A percentile compares a stretch with the other conserved stretches of the same genome.
Evolutionary conservation across 2,113 vertebrate genomes (phyloP).

Genomic region (Prietella phreatophila): DNA sequence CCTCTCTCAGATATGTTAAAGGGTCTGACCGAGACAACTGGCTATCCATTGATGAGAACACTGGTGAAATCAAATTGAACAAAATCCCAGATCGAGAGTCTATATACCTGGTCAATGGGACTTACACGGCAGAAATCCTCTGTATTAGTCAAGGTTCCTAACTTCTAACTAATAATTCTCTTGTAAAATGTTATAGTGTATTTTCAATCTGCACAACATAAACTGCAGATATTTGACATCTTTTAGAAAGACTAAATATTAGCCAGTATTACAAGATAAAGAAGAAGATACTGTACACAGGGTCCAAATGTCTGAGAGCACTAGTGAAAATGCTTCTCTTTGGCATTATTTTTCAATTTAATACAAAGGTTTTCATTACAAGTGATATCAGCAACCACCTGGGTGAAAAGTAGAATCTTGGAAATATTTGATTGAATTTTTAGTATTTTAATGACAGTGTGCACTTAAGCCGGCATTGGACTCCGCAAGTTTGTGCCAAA

Average conservation of each 20-base stretch:
- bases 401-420: not conserved
- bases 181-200: not conserved
- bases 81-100: conserved; percentile 80
- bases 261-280: not conserved
- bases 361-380: not conserved
- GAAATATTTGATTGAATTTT: not conserved
- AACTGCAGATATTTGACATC: not conserved
- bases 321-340: not conserved
- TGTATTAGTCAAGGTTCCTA: conserved; percentile 77
- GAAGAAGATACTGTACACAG: no score
- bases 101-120: conserved; percentile 74
- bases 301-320: not conserved
- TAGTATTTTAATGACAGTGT: not conserved
- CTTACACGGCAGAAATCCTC: conserved; percentile 79
- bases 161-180: no score
- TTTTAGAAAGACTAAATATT: not conserved
- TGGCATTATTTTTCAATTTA: not conserved
- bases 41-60: conserved; percentile 79
- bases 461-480: not conserved
- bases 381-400: not conserved
- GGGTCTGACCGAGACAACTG: conserved; percentile 80
- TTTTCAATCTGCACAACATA: not conserved
- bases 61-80: conserved; percentile 81
- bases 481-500: not conserved
- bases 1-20: conserved; percentile 77